A percentile compares a stretch with the other conserved stretches of the same genome.
These are phyloP conservation scores for Leptinotarsa lineolata DNA, from an alignment of 1,140 invertebrate species.

Conservation along the genomic window DNA sequence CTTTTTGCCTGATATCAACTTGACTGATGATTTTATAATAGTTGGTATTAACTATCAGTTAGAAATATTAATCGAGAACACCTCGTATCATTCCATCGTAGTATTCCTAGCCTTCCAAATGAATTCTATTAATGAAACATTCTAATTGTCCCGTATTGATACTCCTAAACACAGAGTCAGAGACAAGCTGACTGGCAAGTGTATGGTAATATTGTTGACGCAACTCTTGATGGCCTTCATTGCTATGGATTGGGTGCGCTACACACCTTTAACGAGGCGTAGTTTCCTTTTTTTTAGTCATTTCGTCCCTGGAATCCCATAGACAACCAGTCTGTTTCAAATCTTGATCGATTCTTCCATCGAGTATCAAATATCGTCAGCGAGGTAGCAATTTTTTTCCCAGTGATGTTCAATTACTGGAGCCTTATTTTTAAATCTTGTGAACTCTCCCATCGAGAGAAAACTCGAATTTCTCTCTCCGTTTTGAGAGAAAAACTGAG, in stretches of 20 bases:
- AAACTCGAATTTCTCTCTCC: too few species aligned
- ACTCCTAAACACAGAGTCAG: slow-evolving; percentile 1
- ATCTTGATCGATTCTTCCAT: slow-evolving; percentile 4
- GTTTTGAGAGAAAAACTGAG: too few species aligned
- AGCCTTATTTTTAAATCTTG: too few species aligned
- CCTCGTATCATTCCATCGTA: not conserved
- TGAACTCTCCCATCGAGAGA: too few species aligned
- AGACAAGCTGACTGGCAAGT: slow-evolving; percentile 24
- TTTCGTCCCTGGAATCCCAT: slow-evolving; percentile 13
- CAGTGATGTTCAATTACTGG: too few species aligned
- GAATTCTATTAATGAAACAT: slow-evolving; percentile 1
- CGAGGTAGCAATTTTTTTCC: too few species aligned
- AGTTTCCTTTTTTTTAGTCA: slow-evolving; percentile 15
- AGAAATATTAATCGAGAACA: not conserved
- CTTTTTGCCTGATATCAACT: too few species aligned
- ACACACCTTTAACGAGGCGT: slow-evolving; percentile 24
- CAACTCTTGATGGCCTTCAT: slow-evolving; percentile 18
- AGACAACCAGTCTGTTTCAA: slow-evolving; percentile 19
- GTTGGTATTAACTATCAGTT: too few species aligned
- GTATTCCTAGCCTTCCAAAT: not conserved
- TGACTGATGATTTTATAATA: too few species aligned
- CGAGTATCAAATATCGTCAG: not conserved
- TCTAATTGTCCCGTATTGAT: not conserved
- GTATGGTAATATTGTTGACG: slow-evolving; percentile 22
- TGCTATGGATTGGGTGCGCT: slow-evolving; percentile 24